Evolutionary conservation across 1,140 invertebrate species (phyloP), one percentile per base, ranked within the genome.

Genomic region (Drosophila virilis): DNA sequence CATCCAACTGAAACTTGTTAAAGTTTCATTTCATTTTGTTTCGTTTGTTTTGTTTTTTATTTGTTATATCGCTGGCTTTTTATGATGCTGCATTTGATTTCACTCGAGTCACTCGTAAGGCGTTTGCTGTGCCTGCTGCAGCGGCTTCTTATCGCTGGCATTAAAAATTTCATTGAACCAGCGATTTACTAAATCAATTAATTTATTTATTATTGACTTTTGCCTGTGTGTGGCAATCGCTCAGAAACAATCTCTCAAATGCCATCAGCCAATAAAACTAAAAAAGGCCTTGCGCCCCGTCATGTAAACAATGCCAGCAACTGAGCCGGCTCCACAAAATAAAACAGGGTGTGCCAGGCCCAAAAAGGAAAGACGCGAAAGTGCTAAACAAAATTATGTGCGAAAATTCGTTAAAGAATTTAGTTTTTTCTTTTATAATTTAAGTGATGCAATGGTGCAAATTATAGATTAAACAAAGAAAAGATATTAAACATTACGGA

Each of bases 161-260:
- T 65, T 69, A 70, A 74, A 80, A 74, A 82, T 78, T 85, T 72
- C 57, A 72, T 81, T 80, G 74, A 77, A 55, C 38, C 74, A 54
- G 57, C 62, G 66, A 52, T 73, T 78, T 82, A 79, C 71, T 71
- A 83, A 89, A 77, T 83, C 79, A 88, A 83, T 88, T 88, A 88
- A 88, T 88, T 88, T 77, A 88, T 83, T 89, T 83, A 89, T 79
- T 75, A 75, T 76, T 71, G 71, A 50, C 65, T 61, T 32, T 32
- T 38, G 62, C 45, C 51, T 35, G 82, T 68, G 83, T 81, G 79
- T 64, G 72, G 72, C 74, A 86, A 85, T 85, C 81, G 62, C 50
- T 55, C 67, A 59, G 78, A 60, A 69, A 72, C 76, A 86, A 88
- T 86, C 83, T 82, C 54, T 67, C 58, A 67, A 76, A 72, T 78